These are phyloP conservation scores for Irena cyanogastra DNA, from an alignment of 2,113 vertebrate species.

Conservation along the genomic window DNA sequence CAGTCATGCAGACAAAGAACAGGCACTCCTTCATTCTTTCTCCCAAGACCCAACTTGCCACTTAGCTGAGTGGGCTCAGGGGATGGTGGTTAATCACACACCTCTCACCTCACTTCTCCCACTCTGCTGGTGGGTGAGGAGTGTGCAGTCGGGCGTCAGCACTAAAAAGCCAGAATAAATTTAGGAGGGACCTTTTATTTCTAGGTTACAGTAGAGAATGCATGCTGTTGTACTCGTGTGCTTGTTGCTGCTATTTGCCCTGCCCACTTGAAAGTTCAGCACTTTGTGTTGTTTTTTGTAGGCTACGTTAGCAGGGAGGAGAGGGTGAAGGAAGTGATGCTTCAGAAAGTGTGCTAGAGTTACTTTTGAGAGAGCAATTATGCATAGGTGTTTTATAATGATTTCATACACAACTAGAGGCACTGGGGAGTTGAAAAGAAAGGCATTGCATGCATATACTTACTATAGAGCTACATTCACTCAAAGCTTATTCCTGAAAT, in stretches of 20 bases:
- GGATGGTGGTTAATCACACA: neutral
- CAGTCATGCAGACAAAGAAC: constrained; percentile 48
- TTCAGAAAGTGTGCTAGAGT: neutral
- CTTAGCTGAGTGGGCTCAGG: neutral
- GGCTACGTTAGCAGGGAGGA: neutral
- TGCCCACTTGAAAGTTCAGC: neutral
- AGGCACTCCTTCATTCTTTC: neutral
- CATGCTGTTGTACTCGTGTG: neutral
- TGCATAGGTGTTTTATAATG: neutral
- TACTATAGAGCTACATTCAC: neutral
- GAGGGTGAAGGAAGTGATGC: neutral
- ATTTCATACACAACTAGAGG: neutral
- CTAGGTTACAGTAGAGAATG: neutral
- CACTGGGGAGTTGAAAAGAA: neutral
- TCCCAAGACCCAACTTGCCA: constrained; percentile 43
- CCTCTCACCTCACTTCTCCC: neutral
- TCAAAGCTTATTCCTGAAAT: neutral
- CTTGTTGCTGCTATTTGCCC: neutral
- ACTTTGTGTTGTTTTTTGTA: neutral
- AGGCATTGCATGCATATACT: neutral
- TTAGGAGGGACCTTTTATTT: neutral
- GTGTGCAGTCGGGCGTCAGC: fast-evolving
- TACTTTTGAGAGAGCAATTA: neutral
- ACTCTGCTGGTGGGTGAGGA: neutral
- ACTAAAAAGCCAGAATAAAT: neutral